These are phyloP conservation scores for Lepidurus packardi DNA, from an alignment of 1,140 invertebrate species.

Conservation along the genomic window DNA sequence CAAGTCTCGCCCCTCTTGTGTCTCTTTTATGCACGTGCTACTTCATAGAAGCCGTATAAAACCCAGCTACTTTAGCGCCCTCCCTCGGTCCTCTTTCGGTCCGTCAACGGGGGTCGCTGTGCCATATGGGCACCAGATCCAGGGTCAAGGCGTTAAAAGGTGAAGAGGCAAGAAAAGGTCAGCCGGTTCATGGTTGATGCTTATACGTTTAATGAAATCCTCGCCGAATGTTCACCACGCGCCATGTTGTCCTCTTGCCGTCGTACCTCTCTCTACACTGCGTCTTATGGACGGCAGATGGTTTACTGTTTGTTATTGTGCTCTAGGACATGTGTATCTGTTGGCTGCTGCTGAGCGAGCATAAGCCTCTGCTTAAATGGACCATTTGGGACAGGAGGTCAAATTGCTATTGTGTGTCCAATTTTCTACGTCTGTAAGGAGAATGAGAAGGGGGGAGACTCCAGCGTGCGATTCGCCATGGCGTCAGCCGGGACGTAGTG, in stretches of 20 bases:
- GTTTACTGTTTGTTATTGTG: conserved; percentile 4
- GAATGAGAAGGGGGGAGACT: background rate
- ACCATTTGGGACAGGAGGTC: background rate
- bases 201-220: background rate
- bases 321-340: background rate
- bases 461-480: background rate
- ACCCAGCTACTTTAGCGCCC: background rate
- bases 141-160: background rate
- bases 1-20: background rate
- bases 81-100: background rate
- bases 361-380: background rate
- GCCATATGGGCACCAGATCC: background rate
- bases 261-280: background rate
- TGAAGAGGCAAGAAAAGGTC: background rate
- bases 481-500: background rate
- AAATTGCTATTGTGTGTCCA: conserved; percentile 6
- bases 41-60: background rate
- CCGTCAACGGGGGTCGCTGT: background rate
- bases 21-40: conserved; percentile 12
- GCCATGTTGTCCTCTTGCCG: background rate
- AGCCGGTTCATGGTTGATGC: background rate
- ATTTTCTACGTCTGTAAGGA: background rate
- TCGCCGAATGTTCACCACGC: background rate
- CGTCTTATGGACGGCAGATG: background rate
- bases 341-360: background rate